Evolutionary conservation across 2,797 vertebrate genomes (phyloP).

Genomic region (Sparidentex hasta): DNA sequence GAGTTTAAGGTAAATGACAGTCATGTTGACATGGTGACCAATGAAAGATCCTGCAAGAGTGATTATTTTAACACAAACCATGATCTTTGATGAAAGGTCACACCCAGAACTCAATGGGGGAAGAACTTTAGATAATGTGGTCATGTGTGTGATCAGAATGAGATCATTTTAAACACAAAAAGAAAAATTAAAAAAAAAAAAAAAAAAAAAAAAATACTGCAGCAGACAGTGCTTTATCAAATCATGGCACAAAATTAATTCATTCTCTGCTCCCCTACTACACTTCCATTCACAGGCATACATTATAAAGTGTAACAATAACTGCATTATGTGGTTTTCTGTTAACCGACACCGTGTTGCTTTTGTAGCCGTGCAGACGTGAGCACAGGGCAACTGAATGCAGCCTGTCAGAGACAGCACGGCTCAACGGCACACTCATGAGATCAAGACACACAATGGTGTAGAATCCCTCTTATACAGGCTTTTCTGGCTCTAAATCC

Average conservation of each 20-base stretch:
- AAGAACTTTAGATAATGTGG: not conserved
- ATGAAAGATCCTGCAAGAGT: too few relatives aligned
- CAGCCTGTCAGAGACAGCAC: slow-evolving; percentile 9
- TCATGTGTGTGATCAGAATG: not conserved
- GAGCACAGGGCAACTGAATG: slow-evolving; percentile 20
- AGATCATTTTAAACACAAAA: slow-evolving; percentile 3
- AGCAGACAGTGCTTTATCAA: not conserved
- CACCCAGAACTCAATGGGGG: not conserved
- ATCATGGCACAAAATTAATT: too few relatives aligned
- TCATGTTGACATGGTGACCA: too few relatives aligned
- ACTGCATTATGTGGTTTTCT: not conserved
- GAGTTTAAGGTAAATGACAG: not conserved
- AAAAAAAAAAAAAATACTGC: too few relatives aligned
- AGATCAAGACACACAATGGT: slow-evolving; percentile 53
- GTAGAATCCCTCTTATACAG: slow-evolving; percentile 60
- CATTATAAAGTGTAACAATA: too few relatives aligned
- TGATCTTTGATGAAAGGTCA: too few relatives aligned
- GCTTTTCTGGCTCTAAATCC: slow-evolving; percentile 55
- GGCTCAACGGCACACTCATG: slow-evolving; percentile 29
- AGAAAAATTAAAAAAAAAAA: not conserved
- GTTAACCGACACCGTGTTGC: not conserved
- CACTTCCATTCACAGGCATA: too few relatives aligned
- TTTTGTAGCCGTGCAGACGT: slow-evolving; percentile 15
- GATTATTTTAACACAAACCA: too few relatives aligned
- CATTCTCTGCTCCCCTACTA: too few relatives aligned